Evolutionary conservation across 2,888 invertebrate species (phyloP).

Genomic region (Agrochola lychnidis): DNA sequence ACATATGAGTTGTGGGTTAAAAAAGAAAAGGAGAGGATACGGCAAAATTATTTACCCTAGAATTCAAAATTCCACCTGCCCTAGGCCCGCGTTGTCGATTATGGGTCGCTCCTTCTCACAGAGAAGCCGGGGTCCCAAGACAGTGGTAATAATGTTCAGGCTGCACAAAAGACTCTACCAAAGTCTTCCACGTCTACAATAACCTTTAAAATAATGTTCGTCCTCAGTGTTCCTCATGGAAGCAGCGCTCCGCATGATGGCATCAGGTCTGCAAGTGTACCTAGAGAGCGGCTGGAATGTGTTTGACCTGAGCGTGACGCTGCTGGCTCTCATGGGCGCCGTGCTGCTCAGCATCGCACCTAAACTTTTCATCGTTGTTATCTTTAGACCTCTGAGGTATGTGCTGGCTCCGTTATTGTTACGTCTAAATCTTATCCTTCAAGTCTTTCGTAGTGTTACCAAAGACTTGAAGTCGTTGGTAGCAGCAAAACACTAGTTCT

Average conservation of each 20-base stretch:
- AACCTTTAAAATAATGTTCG: conserved; percentile 54
- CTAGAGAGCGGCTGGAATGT: conserved; percentile 96
- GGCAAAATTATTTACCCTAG: too few relatives aligned
- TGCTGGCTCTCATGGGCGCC: conserved; percentile 92
- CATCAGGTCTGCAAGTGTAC: conserved; percentile 93
- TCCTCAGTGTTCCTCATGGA: conserved; percentile 94
- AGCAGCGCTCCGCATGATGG: conserved; percentile 93
- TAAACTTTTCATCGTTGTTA: conserved; percentile 93
- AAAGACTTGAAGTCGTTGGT: background rate
- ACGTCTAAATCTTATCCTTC: background rate
- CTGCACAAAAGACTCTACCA: background rate
- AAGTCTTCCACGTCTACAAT: background rate
- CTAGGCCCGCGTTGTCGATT: too few relatives aligned
- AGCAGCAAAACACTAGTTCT: background rate
- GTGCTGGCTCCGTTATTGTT: background rate
- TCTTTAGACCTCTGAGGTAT: conserved; percentile 93
- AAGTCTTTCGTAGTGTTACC: background rate
- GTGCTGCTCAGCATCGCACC: conserved; percentile 92
- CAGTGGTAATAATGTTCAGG: background rate
- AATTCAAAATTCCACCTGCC: too few relatives aligned
- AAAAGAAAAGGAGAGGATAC: too few relatives aligned
- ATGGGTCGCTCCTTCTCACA: too few relatives aligned
- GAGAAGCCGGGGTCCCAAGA: too few relatives aligned
- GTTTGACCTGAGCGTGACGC: conserved; percentile 93
- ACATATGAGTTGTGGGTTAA: too few relatives aligned